Percentiles rank a stretch among this genome's conserved stretches.
Conservation (phyloP, 2,113 vertebrate species). For the Halichoeres trimaculatus region DNA sequence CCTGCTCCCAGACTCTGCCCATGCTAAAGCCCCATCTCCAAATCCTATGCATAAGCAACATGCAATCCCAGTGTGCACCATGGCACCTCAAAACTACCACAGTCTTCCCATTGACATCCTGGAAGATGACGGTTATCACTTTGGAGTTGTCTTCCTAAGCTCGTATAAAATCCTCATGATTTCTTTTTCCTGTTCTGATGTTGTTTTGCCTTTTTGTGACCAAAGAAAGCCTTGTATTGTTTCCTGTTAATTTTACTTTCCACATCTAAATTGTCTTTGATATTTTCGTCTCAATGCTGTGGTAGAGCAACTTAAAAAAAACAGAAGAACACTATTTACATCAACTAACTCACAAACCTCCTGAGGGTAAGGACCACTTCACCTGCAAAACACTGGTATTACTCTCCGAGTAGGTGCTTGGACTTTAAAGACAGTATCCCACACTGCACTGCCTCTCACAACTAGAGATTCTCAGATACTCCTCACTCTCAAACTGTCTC, state of each 20-base stretch:
- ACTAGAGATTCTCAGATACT: slow-evolving; percentile 58
- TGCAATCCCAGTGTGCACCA: slow-evolving; percentile 80
- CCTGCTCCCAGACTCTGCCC: slow-evolving; percentile 41
- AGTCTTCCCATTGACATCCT: slow-evolving; percentile 77
- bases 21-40: slow-evolving; percentile 47
- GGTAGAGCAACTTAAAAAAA: slow-evolving; percentile 53
- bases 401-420: slow-evolving; percentile 73
- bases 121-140: slow-evolving; percentile 54
- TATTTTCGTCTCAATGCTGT: slow-evolving; percentile 66
- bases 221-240: slow-evolving; percentile 89
- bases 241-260: slow-evolving; percentile 71
- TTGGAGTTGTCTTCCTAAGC: slow-evolving; percentile 47
- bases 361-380: slow-evolving; percentile 57
- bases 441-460: slow-evolving; percentile 82
- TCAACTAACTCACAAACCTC: slow-evolving; percentile 71
- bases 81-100: slow-evolving; percentile 75
- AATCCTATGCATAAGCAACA: slow-evolving; percentile 82
- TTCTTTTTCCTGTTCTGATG: slow-evolving; percentile 56
- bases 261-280: slow-evolving; percentile 65
- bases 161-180: slow-evolving; percentile 40
- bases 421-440: slow-evolving; percentile 78
- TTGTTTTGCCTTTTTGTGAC: slow-evolving; percentile 88
- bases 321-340: slow-evolving; percentile 30
- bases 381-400: slow-evolving; percentile 77
- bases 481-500: slow-evolving; percentile 33